Percentiles rank a stretch among this genome's conserved stretches.
Conservation (phyloP, 2,888 invertebrate species). For the Euplexia lucipara region DNA sequence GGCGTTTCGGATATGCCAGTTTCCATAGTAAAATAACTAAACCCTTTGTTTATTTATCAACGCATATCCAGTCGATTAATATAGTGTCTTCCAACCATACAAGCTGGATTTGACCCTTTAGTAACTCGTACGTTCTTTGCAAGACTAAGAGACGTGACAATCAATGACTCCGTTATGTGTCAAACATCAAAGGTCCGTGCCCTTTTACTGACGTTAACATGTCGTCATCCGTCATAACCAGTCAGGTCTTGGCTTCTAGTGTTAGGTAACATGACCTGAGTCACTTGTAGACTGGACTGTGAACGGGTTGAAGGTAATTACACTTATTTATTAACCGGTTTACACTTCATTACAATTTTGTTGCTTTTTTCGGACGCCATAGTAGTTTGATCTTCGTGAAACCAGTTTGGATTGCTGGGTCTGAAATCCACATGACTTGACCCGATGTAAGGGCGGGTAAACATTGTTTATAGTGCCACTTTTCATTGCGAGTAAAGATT, state of each 20-base stretch:
- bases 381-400: slow-evolving; percentile 19
- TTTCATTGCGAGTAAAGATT: neutral
- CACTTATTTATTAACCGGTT: slow-evolving; percentile 22
- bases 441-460: neutral
- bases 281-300: slow-evolving; percentile 15
- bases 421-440: no score
- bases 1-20: no score
- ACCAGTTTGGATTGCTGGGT: neutral
- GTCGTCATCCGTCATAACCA: slow-evolving; percentile 25
- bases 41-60: no score
- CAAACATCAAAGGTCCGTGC: slow-evolving; percentile 32
- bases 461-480: neutral
- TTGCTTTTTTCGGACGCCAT: neutral
- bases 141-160: slow-evolving; percentile 30
- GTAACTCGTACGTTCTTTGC: slow-evolving; percentile 9
- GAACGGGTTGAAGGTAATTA: slow-evolving; percentile 9
- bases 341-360: neutral
- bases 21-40: no score
- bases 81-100: no score
- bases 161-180: slow-evolving; percentile 41
- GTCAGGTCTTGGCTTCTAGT: slow-evolving; percentile 42
- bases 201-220: slow-evolving; percentile 43
- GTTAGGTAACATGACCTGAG: slow-evolving; percentile 40
- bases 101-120: slow-evolving; percentile 5
- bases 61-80: no score